These are phyloP conservation scores for Rhinoptilus africanus DNA, from an alignment of 2,113 vertebrate genomes.

Conservation along the genomic window DNA sequence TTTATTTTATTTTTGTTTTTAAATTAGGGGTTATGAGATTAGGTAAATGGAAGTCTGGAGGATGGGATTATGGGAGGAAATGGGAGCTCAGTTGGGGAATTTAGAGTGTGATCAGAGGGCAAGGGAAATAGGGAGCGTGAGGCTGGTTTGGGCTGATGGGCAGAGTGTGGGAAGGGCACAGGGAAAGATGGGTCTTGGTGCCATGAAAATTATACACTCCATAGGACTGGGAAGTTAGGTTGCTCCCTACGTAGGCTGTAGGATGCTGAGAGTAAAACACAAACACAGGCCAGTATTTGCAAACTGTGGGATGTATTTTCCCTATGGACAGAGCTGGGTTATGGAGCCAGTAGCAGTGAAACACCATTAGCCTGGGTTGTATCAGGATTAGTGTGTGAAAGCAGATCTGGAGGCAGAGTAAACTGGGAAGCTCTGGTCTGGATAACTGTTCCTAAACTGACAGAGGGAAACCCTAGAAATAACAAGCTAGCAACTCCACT, in stretches of 20 bases:
- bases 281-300: background rate
- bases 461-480: background rate
- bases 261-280: background rate
- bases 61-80: background rate
- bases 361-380: background rate
- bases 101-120: background rate
- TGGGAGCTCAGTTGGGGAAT: background rate
- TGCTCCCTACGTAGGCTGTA: background rate
- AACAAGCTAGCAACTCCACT: background rate
- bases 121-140: background rate
- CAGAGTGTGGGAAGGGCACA: background rate
- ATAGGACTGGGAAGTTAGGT: fast-evolving
- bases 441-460: background rate
- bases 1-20: background rate
- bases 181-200: background rate
- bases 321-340: background rate
- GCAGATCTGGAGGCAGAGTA: background rate
- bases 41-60: background rate
- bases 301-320: background rate
- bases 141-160: background rate
- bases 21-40: background rate
- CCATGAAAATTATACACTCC: background rate
- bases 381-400: background rate
- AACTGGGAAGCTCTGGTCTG: background rate
- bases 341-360: background rate